These are phyloP conservation scores for Toxostoma redivivum DNA, from an alignment of 2,113 vertebrate species.

Conservation along the genomic window DNA sequence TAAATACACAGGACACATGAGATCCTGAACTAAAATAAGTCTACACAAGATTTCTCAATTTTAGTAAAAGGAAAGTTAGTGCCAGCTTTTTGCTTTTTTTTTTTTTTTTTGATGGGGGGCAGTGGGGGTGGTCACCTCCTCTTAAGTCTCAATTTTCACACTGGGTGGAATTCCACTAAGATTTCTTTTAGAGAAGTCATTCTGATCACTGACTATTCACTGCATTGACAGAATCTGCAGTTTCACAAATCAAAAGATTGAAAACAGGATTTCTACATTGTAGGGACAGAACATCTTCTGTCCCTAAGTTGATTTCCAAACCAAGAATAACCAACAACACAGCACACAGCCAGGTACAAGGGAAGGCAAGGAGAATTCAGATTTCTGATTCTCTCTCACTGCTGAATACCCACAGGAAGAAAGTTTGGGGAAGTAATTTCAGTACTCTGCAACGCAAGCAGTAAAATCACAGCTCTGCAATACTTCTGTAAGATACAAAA, in stretches of 20 bases:
- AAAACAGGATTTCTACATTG: background rate
- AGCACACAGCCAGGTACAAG: background rate
- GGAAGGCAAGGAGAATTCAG: background rate
- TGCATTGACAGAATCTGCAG: background rate
- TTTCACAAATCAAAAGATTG: background rate
- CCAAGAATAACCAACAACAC: background rate
- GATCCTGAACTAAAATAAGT: background rate
- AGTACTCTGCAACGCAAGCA: background rate
- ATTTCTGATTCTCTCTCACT: background rate
- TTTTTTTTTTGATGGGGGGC: accelerated
- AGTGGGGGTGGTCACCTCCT: background rate
- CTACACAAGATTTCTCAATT: background rate
- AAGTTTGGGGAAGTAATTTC: background rate
- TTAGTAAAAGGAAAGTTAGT: background rate
- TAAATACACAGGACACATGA: background rate
- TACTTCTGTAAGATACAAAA: background rate
- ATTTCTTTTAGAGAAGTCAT: background rate
- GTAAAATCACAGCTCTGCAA: background rate
- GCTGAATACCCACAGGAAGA: background rate
- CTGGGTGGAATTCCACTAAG: background rate
- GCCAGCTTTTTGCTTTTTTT: background rate
- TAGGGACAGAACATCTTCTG: background rate
- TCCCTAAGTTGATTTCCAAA: background rate
- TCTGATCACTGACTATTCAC: background rate
- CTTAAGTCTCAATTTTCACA: background rate